Conservation (phyloP, 2,113 vertebrate genomes). For the Dromaius novaehollandiae region DNA sequence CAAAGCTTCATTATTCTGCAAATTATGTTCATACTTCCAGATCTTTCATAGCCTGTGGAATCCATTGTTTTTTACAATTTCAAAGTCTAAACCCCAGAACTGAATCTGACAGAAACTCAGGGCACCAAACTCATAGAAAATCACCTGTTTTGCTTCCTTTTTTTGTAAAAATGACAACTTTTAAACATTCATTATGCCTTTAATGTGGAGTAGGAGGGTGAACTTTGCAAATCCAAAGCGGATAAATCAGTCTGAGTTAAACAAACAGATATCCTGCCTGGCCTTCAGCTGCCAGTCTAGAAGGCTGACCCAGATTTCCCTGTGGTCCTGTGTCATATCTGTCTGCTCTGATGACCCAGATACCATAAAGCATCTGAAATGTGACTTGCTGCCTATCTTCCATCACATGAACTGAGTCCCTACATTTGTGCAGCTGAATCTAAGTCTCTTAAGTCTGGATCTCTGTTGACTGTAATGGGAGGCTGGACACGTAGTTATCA, state of each 20-base stretch:
- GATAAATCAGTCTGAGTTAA: background rate
- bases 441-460: background rate
- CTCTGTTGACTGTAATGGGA: background rate
- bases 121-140: background rate
- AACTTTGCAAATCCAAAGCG: background rate
- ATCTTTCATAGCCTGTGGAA: background rate
- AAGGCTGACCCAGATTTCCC: background rate
- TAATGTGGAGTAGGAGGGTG: background rate
- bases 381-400: background rate
- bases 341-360: background rate
- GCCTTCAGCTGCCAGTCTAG: background rate
- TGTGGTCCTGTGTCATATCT: background rate
- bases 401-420: background rate
- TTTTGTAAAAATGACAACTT: background rate
- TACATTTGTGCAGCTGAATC: background rate
- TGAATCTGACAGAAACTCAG: background rate
- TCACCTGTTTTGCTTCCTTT: background rate
- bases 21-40: background rate
- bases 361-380: background rate
- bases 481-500: rapidly evolving
- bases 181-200: background rate
- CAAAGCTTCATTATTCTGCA: background rate
- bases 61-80: background rate
- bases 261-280: background rate
- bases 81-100: background rate